phyloP scores from a whole-genome alignment of 1,140 invertebrate species.

The Bombus affinis region DNA sequence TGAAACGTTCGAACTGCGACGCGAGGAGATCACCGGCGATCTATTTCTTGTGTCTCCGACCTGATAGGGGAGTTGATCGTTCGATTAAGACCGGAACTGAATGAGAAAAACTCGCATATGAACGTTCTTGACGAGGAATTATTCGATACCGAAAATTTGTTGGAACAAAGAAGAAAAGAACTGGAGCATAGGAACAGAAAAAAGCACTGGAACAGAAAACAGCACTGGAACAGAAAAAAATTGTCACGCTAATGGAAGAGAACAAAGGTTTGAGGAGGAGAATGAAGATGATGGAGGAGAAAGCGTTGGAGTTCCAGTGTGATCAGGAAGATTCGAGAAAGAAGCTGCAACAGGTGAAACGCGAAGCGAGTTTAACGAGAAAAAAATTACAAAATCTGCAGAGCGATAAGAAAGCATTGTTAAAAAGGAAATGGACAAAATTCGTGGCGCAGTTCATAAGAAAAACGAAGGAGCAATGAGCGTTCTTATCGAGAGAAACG shows the following conservation, averaged over 20 bases:
- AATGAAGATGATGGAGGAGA: not conserved
- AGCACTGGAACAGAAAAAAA: too few relatives aligned
- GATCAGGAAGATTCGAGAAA: constrained; percentile 20
- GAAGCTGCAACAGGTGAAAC: constrained; percentile 33
- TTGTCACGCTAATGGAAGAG: constrained; percentile 8
- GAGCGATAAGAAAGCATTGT: constrained; percentile 43
- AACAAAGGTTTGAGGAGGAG: constrained; percentile 33
- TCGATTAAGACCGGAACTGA: constrained; percentile 34
- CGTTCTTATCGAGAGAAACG: constrained; percentile 25
- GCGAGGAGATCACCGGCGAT: too few relatives aligned
- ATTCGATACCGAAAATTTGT: constrained; percentile 10
- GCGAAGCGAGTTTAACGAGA: constrained; percentile 30
- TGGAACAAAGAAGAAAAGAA: constrained; percentile 21
- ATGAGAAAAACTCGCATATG: constrained; percentile 39
- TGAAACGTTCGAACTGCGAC: too few relatives aligned
- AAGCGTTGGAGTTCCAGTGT: constrained; percentile 15
- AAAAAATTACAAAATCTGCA: constrained; percentile 40
- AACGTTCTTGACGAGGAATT: constrained; percentile 30
- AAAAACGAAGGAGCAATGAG: constrained; percentile 43
- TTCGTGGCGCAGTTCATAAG: constrained; percentile 44
- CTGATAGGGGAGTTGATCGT: constrained; percentile 45
- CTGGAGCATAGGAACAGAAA: not conserved
- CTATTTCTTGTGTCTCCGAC: too few relatives aligned
- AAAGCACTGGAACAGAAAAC: too few relatives aligned
- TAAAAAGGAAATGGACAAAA: constrained; percentile 41